A percentile compares a stretch with the other conserved stretches of the same genome.
These are phyloP conservation scores for Ectropis grisescens DNA, from an alignment of 1,140 invertebrate genomes.

Conservation along the genomic window DNA sequence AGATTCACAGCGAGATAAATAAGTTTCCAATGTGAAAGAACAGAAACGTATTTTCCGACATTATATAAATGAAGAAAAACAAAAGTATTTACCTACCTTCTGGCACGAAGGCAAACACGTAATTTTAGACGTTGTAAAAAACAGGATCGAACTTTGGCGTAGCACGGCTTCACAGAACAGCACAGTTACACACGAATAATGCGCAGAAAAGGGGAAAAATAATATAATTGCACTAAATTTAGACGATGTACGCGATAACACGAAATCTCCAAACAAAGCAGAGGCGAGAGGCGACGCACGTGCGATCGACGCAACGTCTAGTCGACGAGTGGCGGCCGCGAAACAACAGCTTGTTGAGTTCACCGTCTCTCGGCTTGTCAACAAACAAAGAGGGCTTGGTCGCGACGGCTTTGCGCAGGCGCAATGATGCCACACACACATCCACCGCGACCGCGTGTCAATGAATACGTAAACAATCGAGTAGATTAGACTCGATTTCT, in stretches of 20 bases:
- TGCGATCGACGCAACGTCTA: constrained; percentile 23
- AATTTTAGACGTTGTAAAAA: constrained; percentile 33
- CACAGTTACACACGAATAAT: constrained; percentile 28
- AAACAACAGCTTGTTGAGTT: constrained; percentile 19
- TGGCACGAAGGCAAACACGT: constrained; percentile 29
- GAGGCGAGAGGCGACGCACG: constrained; percentile 16
- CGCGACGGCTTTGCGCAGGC: constrained; percentile 41
- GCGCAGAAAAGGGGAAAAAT: constrained; percentile 24
- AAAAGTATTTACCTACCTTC: constrained; percentile 33
- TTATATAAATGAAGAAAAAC: constrained; percentile 9
- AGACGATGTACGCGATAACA: constrained; percentile 26
- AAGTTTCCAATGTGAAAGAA: background rate
- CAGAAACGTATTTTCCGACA: constrained; percentile 2
- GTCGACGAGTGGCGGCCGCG: constrained; percentile 20
- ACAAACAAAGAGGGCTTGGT: constrained; percentile 62
- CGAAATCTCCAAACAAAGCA: constrained; percentile 20
- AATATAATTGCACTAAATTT: constrained; percentile 38
- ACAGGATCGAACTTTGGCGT: constrained; percentile 12
- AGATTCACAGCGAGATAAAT: no score
- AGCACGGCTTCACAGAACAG: constrained; percentile 17
- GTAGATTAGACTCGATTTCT: constrained; percentile 19
- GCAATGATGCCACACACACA: constrained; percentile 41
- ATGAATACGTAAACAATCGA: constrained; percentile 57
- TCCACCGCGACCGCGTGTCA: constrained; percentile 35
- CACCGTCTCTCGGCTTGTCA: constrained; percentile 46